These are phyloP conservation scores for Nibea coibor DNA, from an alignment of 2,113 vertebrate genomes.

Conservation along the genomic window DNA sequence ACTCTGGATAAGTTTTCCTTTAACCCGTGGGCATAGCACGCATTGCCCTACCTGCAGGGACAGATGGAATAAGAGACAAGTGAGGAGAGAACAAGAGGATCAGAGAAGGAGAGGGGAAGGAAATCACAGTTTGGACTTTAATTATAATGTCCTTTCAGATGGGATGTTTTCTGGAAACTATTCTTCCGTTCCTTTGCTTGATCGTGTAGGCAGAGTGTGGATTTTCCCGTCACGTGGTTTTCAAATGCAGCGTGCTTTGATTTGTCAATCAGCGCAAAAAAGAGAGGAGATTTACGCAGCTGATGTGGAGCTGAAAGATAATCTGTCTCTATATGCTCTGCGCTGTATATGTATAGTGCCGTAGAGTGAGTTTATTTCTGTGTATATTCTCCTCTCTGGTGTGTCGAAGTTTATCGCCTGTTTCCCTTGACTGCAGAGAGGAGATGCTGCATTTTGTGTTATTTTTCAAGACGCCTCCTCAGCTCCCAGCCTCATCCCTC, in stretches of 20 bases:
- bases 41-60: slow-evolving; percentile 65
- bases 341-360: background rate
- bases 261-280: slow-evolving; percentile 28
- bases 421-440: slow-evolving; percentile 73
- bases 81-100: slow-evolving; percentile 20
- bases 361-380: slow-evolving; percentile 37
- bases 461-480: slow-evolving; percentile 82
- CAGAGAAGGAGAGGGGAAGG: background rate
- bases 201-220: background rate
- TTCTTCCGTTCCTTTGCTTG: slow-evolving; percentile 7
- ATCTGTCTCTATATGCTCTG: background rate
- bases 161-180: slow-evolving; percentile 16
- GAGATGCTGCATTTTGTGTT: slow-evolving; percentile 81
- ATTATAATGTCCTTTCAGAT: slow-evolving; percentile 22
- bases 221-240: background rate
- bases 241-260: background rate
- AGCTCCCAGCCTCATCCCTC: slow-evolving; percentile 80
- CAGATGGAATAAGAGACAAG: slow-evolving; percentile 46
- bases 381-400: slow-evolving; percentile 48
- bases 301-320: slow-evolving; percentile 5
- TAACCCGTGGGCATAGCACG: slow-evolving; percentile 49
- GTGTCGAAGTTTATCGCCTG: slow-evolving; percentile 68
- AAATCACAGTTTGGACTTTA: slow-evolving; percentile 16
- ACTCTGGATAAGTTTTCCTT: slow-evolving; percentile 62
- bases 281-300: background rate